phyloP scores from a whole-genome alignment of 2,797 vertebrate species.

The Notoglanidium macrostoma region DNA sequence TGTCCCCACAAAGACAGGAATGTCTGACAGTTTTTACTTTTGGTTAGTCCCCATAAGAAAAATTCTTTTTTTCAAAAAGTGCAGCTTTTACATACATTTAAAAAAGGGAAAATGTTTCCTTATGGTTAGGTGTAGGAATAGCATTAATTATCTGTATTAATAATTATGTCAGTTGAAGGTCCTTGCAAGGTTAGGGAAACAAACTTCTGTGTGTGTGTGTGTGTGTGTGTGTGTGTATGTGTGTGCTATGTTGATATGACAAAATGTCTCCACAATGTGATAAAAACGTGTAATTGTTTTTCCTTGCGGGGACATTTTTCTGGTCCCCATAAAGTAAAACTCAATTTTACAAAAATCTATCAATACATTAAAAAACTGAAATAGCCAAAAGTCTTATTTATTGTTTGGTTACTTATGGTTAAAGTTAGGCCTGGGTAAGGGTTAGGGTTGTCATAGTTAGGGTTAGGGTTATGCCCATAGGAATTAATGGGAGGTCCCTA shows the following conservation, averaged over 20 bases:
- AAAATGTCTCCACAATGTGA: too few species aligned
- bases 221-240: constrained; percentile 32
- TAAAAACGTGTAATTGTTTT: too few species aligned
- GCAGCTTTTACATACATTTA: neutral
- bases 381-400: too few species aligned
- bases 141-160: neutral
- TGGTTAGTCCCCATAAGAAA: neutral
- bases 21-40: neutral
- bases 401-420: too few species aligned
- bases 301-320: too few species aligned
- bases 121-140: neutral
- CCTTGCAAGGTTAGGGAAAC: neutral
- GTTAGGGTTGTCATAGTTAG: too few species aligned
- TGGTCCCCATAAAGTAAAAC: too few species aligned
- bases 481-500: neutral
- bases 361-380: too few species aligned
- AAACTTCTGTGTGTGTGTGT: constrained; percentile 26
- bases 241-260: constrained; percentile 2
- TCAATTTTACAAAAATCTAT: too few species aligned
- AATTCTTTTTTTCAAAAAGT: neutral
- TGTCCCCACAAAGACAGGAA: neutral
- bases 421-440: too few species aligned
- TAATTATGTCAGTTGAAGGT: neutral
- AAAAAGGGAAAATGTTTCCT: neutral
- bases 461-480: too few species aligned